phyloP scores from a whole-genome alignment of 2,113 vertebrate genomes.

The Steatornis caripensis region DNA sequence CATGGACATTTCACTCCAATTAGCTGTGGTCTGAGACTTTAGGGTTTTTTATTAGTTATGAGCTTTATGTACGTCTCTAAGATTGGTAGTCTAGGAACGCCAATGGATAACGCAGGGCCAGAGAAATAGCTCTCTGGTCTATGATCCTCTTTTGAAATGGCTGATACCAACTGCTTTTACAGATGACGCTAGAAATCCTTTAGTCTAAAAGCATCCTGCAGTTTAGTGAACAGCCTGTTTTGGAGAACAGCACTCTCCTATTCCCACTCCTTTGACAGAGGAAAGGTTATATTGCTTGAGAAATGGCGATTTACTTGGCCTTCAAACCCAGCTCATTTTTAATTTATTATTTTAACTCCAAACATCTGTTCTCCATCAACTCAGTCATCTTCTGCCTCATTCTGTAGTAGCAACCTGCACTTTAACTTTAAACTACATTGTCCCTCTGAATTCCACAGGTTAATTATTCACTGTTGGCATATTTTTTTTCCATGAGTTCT shows the following conservation, averaged over 20 bases:
- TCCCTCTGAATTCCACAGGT: not conserved
- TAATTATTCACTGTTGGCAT: not conserved
- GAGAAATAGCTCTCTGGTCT: not conserved
- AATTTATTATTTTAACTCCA: not conserved
- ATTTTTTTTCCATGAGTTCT: not conserved
- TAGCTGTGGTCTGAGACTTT: not conserved
- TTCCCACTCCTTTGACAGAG: not conserved
- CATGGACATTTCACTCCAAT: not conserved
- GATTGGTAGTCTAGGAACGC: not conserved
- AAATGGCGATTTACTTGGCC: not conserved
- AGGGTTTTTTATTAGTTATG: not conserved
- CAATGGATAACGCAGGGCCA: not conserved
- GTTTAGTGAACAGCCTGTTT: not conserved
- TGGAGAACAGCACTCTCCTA: not conserved
- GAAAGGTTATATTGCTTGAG: not conserved
- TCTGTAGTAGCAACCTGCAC: not conserved
- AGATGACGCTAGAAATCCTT: not conserved
- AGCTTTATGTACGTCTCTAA: not conserved
- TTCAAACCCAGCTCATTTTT: not conserved
- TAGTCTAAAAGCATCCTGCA: not conserved
- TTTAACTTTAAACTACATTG: not conserved
- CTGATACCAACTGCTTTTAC: not conserved
- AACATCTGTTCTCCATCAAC: not conserved
- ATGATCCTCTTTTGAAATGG: not conserved
- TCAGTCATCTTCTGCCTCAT: not conserved